Percentiles rank a stretch among this genome's conserved stretches.
Conservation (phyloP, 2,888 invertebrate species). For the Hyalella azteca region DNA sequence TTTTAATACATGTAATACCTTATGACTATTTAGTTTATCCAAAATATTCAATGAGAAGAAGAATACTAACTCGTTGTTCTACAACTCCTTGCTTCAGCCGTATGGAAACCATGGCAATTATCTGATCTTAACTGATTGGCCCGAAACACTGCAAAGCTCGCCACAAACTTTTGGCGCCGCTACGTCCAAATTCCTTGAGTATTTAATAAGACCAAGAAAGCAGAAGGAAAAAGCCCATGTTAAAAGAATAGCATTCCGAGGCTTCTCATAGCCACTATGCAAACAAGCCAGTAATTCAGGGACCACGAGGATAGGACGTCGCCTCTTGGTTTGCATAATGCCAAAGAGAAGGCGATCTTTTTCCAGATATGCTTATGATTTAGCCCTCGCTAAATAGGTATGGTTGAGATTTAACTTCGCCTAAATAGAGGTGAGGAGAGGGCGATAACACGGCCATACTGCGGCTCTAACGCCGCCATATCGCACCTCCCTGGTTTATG, state of each 20-base stretch:
- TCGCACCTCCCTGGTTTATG: conserved; percentile 20
- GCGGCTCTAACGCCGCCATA: background rate
- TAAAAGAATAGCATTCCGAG: background rate
- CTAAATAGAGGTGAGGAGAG: conserved; percentile 22
- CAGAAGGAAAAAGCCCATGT: background rate
- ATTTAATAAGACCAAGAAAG: conserved; percentile 19
- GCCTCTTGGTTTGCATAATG: conserved; percentile 31
- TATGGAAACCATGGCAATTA: no score
- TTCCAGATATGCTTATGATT: background rate
- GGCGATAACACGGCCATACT: background rate
- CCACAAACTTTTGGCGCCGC: no score
- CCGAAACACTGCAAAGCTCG: no score
- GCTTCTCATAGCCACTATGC: conserved; percentile 4
- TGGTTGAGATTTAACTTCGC: background rate
- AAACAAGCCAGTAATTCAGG: conserved; percentile 2
- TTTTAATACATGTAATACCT: no score
- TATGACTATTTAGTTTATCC: no score
- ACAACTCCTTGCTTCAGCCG: no score
- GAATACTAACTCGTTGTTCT: no score
- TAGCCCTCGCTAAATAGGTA: conserved; percentile 14
- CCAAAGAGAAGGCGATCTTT: background rate
- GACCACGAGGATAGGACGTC: background rate
- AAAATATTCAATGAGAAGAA: no score
- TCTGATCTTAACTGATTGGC: no score
- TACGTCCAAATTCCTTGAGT: background rate